Evolutionary conservation across 2,888 invertebrate species (phyloP).

Genomic region (Junonia oenone): DNA sequence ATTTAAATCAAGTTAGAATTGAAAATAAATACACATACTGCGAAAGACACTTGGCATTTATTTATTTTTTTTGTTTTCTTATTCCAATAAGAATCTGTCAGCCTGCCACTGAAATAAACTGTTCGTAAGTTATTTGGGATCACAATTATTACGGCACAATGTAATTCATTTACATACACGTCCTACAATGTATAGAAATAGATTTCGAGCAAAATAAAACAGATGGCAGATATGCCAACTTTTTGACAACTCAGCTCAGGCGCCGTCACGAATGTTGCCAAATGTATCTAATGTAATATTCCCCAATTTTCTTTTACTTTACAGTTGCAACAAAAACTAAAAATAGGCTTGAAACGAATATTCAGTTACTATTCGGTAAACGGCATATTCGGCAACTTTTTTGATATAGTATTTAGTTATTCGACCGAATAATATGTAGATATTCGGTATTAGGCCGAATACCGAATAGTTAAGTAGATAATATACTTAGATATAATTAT

Average conservation of each 20-base stretch:
- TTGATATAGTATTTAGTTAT: too few relatives aligned
- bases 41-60: background rate
- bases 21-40: background rate
- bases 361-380: too few relatives aligned
- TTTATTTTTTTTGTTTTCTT: background rate
- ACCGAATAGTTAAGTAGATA: too few relatives aligned
- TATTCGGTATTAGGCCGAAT: too few relatives aligned
- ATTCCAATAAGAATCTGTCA: constrained; percentile 7
- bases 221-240: constrained; percentile 69
- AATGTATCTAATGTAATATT: background rate
- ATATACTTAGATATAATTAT: too few relatives aligned
- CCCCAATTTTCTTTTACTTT: too few relatives aligned
- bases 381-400: too few relatives aligned
- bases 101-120: background rate
- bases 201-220: constrained; percentile 56
- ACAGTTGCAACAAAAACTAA: too few relatives aligned
- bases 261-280: constrained; percentile 2
- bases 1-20: background rate
- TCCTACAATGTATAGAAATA: constrained; percentile 45
- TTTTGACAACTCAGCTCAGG: constrained; percentile 58
- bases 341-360: too few relatives aligned
- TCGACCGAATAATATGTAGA: too few relatives aligned
- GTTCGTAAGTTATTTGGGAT: constrained; percentile 1
- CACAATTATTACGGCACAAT: constrained; percentile 2
- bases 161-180: constrained; percentile 10